These are phyloP conservation scores for Zeugodacus cucurbitae DNA, from an alignment of 1,140 invertebrate genomes.

Conservation along the genomic window DNA sequence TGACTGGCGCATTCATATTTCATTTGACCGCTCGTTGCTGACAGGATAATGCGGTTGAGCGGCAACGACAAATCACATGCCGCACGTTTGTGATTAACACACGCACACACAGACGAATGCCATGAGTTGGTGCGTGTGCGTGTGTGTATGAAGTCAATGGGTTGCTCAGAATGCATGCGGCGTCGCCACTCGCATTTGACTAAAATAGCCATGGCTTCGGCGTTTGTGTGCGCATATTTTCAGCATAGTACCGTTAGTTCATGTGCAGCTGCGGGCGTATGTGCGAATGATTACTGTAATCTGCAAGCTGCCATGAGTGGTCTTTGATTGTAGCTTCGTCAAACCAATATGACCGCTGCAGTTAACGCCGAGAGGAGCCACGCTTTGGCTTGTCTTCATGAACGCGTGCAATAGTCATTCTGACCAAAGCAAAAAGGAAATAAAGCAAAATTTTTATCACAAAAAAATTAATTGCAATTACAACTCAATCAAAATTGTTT, in stretches of 20 bases:
- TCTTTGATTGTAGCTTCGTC: not conserved
- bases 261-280: not conserved
- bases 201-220: not conserved
- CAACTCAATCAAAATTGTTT: too few species aligned
- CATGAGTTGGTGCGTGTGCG: not conserved
- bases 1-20: constrained; percentile 21
- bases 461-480: too few species aligned
- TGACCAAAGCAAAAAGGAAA: too few species aligned
- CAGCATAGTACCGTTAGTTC: not conserved
- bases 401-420: too few species aligned
- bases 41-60: constrained; percentile 28
- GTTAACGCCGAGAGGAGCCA: not conserved
- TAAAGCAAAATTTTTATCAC: too few species aligned
- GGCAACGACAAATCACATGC: constrained; percentile 18
- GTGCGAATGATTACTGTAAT: not conserved
- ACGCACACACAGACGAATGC: not conserved
- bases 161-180: not conserved
- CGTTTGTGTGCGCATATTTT: not conserved
- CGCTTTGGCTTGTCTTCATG: not conserved
- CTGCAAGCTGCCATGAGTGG: not conserved
- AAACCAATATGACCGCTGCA: not conserved
- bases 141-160: not conserved
- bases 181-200: not conserved
- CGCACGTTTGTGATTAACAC: not conserved
- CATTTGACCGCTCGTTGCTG: constrained; percentile 28